Base-by-base conservation (phyloP, 2,113 vertebrate genomes). In the Grallaria varia region DNA sequence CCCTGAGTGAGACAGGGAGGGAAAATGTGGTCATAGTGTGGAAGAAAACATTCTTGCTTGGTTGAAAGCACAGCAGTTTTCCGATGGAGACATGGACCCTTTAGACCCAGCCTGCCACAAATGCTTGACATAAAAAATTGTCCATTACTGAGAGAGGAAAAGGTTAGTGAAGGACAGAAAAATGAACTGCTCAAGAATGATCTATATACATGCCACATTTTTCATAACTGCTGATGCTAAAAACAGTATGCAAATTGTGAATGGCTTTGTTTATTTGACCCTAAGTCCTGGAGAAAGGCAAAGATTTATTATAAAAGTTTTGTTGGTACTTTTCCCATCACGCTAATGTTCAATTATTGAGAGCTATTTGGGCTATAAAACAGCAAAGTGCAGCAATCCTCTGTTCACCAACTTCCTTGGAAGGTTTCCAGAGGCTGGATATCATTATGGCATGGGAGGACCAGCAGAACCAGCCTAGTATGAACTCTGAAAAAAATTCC, bases 281-380 rank as follows among this genome's bases (percentile, higher is more conserved):
- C 17, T 12, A 84, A 88, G 62, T 93, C 75, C 52, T 86, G 72
- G 55, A 85, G 63, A 75, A 90, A 71, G 64, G 44, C 1, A 0
- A 81, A 90, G 71, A 93, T 91, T 94, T 94, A 81, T 74, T 45
- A 68, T 86, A 80, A 88, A 91, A 86, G 56, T 95, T 96, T 92
- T 90, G 75, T 71, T 90, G 90, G 92, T 88, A 56, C 72, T 86
- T 95, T 94, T 92, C 87, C 93, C 93, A 96, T 76, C 90, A 86
- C 1, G 0, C 59, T 94, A 27, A 89, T 94, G 66, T 91, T 95
- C 84, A 89, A 84, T 95, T 93, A 95, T 55, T 77, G 92, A 86
- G 56, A 84, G 33, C 55, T 60, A 31, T 88, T 88, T 94, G 92
- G 63, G 66, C 92, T 74, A 63, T 86, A 91, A 93, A 96, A 55